Conservation (phyloP, 2,797 vertebrate species). For the Manis javanica region DNA sequence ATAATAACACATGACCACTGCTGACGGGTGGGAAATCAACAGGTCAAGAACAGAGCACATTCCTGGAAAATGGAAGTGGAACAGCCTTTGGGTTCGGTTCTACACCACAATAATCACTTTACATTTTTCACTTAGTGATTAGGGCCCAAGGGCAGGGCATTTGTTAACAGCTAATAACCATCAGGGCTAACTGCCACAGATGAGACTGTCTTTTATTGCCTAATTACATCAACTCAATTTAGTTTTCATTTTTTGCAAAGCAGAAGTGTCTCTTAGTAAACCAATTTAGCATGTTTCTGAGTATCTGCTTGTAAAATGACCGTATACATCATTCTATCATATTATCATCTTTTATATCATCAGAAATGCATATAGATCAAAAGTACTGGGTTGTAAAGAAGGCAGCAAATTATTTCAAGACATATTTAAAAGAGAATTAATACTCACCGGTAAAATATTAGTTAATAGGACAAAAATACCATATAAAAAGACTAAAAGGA, state of each 20-base stretch:
- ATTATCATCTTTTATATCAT: not conserved
- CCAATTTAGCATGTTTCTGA: not conserved
- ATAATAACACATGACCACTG: not conserved
- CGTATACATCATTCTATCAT: rapidly evolving
- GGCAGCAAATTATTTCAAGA: not conserved
- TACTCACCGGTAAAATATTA: not conserved
- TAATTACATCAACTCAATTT: conserved; percentile 70
- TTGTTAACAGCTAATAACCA: conserved; percentile 32
- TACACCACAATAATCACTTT: not conserved
- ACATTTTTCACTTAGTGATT: conserved; percentile 60
- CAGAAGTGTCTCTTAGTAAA: not conserved
- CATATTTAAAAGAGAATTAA: not conserved
- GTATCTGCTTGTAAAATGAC: not conserved
- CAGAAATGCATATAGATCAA: not conserved
- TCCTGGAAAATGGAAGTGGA: not conserved
- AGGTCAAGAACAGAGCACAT: not conserved
- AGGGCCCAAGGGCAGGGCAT: conserved; percentile 49
- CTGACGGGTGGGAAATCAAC: conserved; percentile 37
- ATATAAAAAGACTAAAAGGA: not conserved
- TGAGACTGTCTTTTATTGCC: not conserved
- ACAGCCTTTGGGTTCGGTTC: not conserved
- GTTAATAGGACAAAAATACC: not conserved
- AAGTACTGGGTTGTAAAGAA: not conserved
- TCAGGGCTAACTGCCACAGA: conserved; percentile 42
- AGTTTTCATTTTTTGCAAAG: conserved; percentile 44